Evolutionary conservation across 2,113 vertebrate species (phyloP), one percentile per base, ranked within the genome.

Genomic region (Pao palembangensis): DNA sequence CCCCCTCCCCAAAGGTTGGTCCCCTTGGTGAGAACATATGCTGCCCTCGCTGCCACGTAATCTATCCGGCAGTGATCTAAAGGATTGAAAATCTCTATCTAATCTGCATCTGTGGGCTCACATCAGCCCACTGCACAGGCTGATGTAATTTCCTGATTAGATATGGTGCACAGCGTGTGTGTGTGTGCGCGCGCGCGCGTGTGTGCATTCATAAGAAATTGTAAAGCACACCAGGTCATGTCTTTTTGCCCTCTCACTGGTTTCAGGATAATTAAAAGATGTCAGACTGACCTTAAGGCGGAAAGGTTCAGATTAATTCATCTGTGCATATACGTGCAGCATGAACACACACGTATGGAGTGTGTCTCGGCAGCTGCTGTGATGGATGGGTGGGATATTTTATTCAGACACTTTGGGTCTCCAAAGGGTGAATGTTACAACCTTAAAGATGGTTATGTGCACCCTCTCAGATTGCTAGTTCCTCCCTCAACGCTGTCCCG

Each of bases 191-290:
- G 34, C 42, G 53, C 38, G 52, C 42, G 55, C 21, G 55, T 57
- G 42, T 19, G 20, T 21, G 41, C 52, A 20, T 21, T 16, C 21
- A 15, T 28, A 11, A 56, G 49, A 78, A 61, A 73, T 80, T 34
- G 55, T 69, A 54, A 55, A 66, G 54, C 46, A 25, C 67, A 64
- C 67, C 28, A 63, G 76, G 65, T 75, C 70, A 53, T 62, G 51
- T 51, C 43, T 44, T 64, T 38, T 76, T 58, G 16, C 77, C 50
- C 64, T 8, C 15, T 42, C 31, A 8, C 58, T 28, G 60, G 57
- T 78, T 81, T 82, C 79, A 84, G 66, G 53, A 67, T 77, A 86
- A 85, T 84, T 55, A 80, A 72, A 86, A 73, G 23, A 51, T 61
- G 58, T 69, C 71, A 80, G 69, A 21, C 64, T 49, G 44, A 52